Evolutionary conservation across 37 sponge, comb jelly and placozoan genomes (phyloP), one percentile per base, ranked within the genome.

Genomic region (Hexactinellida sp.): DNA sequence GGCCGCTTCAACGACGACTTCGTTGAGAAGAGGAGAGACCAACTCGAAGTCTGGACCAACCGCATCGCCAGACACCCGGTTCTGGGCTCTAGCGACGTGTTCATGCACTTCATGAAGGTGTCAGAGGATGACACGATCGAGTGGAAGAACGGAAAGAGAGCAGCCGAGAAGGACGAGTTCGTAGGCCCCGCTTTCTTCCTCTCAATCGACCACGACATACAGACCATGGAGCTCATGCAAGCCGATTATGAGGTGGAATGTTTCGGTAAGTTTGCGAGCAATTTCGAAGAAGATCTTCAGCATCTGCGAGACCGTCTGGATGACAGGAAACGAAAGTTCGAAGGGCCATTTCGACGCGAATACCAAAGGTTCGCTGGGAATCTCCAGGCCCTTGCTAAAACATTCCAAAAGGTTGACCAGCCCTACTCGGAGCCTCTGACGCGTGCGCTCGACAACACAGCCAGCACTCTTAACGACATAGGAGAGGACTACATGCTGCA

Each of bases 141-240:
- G 16, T 97, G 97, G 97, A 97, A 97, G 85, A 93, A 92, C 23
- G 97, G 97, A 10, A 97, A 97, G 85, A 88, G 97, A 38, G 89
- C 87, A 24, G 97, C 97, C 24, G 97, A 97, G 87, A 91, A 91
- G 88, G 97, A 97, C 84, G 92, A 93, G 13, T 37, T 92, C 19
- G 85, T 89, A 0, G 90, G 87, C 35, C 89, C 90, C n/a, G 91
- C 87, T 0, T 88, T 94, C 54, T 86, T 94, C 34, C 32, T 86
- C 37, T 89, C 93, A 30, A 39, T 97, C 25, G 85, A 92, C 25
- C 91, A 86, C 32, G 86, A 89, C 9, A 63, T 63, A 21, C 19
- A 63, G 13, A 63, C 76, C 5, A 63, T 63, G 76, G 76, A 63
- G 21, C 30, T 63, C 3, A 63, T 63, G 76, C 76, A 63, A n/a